Percentiles rank a stretch among this genome's conserved stretches.
These are phyloP conservation scores for Sarcophaga caerulescens DNA, from an alignment of 2,888 invertebrate genomes.

Conservation along the genomic window DNA sequence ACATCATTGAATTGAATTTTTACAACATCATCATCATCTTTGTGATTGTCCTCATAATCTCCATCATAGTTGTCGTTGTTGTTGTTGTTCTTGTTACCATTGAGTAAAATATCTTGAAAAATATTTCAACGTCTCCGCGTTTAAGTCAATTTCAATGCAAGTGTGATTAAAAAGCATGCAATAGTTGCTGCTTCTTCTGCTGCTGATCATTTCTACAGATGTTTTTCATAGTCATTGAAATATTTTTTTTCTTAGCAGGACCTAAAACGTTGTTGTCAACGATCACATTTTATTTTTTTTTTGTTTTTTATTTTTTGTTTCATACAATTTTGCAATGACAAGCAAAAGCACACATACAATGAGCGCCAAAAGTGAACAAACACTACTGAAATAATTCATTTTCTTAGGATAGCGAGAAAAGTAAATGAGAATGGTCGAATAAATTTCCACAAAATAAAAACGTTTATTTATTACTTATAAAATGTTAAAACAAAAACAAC, in stretches of 20 bases:
- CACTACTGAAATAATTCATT: too few species aligned
- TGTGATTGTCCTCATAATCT: constrained; percentile 15
- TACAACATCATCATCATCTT: constrained; percentile 24
- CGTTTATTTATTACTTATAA: too few species aligned
- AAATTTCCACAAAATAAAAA: too few species aligned
- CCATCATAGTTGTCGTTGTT: constrained; percentile 14
- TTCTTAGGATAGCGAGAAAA: too few species aligned
- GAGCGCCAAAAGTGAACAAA: too few species aligned
- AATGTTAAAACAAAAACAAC: too few species aligned
- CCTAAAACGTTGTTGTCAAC: constrained; percentile 39
- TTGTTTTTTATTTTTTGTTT: background rate
- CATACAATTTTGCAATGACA: constrained; percentile 10
- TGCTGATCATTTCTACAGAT: constrained; percentile 39
- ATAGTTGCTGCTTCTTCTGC: constrained; percentile 19
- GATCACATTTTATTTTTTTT: background rate
- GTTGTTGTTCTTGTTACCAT: constrained; percentile 18
- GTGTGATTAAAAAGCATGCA: constrained; percentile 25
- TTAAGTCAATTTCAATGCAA: constrained; percentile 62
- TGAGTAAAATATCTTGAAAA: constrained; percentile 30
- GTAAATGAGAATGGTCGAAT: too few species aligned
- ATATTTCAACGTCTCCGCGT: constrained; percentile 33
- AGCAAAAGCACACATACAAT: background rate
- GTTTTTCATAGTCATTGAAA: constrained; percentile 6
- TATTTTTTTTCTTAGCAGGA: background rate
- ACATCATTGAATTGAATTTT: constrained; percentile 40